Conservation (phyloP, 1,140 invertebrate species). For the Leptinotarsa undecemlineata region DNA sequence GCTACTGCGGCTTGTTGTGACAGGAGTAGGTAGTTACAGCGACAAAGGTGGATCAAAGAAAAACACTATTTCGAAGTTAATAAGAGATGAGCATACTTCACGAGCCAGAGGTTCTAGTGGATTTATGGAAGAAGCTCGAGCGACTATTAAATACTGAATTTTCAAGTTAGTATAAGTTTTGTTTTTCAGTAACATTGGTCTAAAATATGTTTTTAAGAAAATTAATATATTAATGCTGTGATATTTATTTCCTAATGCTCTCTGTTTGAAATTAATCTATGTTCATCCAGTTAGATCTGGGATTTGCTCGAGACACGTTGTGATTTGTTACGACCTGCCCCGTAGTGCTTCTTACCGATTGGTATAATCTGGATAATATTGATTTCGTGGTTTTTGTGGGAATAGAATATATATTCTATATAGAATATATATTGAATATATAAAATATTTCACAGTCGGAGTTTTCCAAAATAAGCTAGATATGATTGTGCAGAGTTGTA, state of each 20-base stretch:
- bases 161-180: not conserved
- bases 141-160: too few relatives aligned
- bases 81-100: too few relatives aligned
- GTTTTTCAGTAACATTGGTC: not conserved
- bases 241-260: not conserved
- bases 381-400: not conserved
- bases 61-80: too few relatives aligned
- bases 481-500: too few relatives aligned
- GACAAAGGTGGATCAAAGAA: too few relatives aligned
- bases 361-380: not conserved
- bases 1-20: too few relatives aligned
- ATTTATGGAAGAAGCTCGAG: not conserved
- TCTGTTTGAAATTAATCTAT: not conserved
- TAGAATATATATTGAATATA: too few relatives aligned
- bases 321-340: not conserved
- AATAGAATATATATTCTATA: not conserved
- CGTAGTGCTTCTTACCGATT: not conserved
- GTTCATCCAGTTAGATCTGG: not conserved
- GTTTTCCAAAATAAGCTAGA: too few relatives aligned
- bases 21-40: too few relatives aligned
- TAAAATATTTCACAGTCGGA: too few relatives aligned
- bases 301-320: not conserved
- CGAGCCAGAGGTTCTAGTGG: not conserved
- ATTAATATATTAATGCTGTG: not conserved
- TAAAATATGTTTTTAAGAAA: not conserved